Evolutionary conservation across 2,888 invertebrate genomes (phyloP), one percentile per base, ranked within the genome.

Genomic region (Crematogaster levior): DNA sequence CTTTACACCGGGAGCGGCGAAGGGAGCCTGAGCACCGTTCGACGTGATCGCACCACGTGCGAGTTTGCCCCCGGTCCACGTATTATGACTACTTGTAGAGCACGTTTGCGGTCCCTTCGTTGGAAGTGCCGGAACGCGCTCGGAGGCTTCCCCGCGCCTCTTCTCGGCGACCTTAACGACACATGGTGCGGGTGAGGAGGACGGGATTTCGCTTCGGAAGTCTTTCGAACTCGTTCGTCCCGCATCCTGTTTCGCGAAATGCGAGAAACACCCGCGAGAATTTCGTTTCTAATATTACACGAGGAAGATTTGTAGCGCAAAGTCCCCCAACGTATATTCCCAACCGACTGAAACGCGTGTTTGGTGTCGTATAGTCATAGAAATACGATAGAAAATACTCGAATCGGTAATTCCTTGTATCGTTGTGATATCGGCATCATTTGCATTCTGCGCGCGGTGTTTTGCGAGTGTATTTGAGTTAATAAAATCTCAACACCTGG

Each of bases 11-110:
- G 75, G 82, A 80, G 43, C n/a, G 81, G 63, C 18, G 51, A 15
- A 53, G 51, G 24, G 65, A 27, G 30, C 18, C n/a, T 5, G 83
- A 70, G 73, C 46, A 82, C 85, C 63, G 82, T 79, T 80, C 88
- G 84, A 91, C 92, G 90, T 91, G 91, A 92, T 91, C 88, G 91
- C 91, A 82, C 91, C 92, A 93, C 92, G 92, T 94, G 94, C 92
- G 92, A 91, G 91, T 90, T 83, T 74, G 70, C 60, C 83, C 84
- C 80, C 68, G 74, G 84, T 86, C 86, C 90, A 90, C 90, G 90
- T 90, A 92, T 91, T 88, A 92, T 89, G 90, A 90, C 89, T 85
- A 90, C 90, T 92, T 90, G 89, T 88, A 89, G 91, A 91, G 88
- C 91, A 90, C 89, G 91, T 92, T 91, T 89, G 92, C 86, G 90